These are phyloP conservation scores for Pogonus chalceus DNA, from an alignment of 1,140 invertebrate genomes.

Conservation along the genomic window DNA sequence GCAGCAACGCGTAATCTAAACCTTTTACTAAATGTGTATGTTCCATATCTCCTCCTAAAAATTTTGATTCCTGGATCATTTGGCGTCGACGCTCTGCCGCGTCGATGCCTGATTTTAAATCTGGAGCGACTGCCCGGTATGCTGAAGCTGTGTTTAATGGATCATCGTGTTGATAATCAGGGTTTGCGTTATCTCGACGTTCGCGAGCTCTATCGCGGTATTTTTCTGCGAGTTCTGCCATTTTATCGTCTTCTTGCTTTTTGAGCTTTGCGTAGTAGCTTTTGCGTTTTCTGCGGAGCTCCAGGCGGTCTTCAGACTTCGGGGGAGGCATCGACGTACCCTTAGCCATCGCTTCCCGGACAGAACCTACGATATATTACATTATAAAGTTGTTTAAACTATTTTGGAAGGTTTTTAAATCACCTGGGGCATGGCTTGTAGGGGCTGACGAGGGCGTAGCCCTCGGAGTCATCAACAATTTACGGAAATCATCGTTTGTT, in stretches of 20 bases:
- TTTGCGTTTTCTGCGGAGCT: conserved; percentile 70
- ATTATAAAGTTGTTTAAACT: conserved; percentile 34
- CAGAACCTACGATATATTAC: too few relatives aligned
- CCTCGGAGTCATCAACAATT: conserved; percentile 89
- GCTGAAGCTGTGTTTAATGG: conserved; percentile 80
- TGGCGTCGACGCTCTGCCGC: conserved; percentile 91
- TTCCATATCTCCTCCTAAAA: conserved; percentile 99
- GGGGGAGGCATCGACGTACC: conserved; percentile 27
- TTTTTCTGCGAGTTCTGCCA: conserved; percentile 90
- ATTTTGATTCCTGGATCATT: conserved; percentile 98
- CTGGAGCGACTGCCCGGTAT: conserved; percentile 90
- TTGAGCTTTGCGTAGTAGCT: conserved; percentile 91
- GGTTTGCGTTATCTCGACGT: conserved; percentile 76
- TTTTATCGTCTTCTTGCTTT: conserved; percentile 90
- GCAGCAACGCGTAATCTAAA: conserved; percentile 96
- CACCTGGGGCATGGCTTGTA: conserved; percentile 36
- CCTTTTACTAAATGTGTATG: conserved; percentile 99
- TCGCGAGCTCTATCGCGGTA: conserved; percentile 91
- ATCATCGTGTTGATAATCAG: conserved; percentile 73
- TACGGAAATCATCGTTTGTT: conserved; percentile 95
- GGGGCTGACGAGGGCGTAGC: conserved; percentile 49
- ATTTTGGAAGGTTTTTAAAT: conserved; percentile 26
- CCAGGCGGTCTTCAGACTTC: conserved; percentile 49
- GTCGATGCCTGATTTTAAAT: conserved; percentile 86
- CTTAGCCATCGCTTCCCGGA: conserved; percentile 50